Evolutionary conservation across 2,888 invertebrate species (phyloP).

Genomic region (Synergus gifuensis): DNA sequence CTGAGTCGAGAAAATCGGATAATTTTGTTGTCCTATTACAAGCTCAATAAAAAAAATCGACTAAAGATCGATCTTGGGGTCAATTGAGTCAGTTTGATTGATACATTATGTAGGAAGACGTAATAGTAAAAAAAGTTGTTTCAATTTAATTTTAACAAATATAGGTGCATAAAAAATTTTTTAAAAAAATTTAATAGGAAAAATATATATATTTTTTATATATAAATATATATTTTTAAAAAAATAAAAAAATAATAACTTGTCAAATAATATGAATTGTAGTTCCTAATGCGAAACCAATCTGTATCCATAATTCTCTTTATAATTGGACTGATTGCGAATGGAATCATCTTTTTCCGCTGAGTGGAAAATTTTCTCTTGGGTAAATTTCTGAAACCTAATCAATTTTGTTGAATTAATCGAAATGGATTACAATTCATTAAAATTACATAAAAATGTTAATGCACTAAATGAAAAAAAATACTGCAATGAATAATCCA

Average conservation of each 20-base stretch:
- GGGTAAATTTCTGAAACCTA: background rate
- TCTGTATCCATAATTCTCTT: no score
- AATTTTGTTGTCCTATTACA: background rate
- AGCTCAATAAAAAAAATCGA: background rate
- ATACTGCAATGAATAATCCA: background rate
- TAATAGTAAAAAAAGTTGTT: background rate
- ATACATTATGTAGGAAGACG: background rate
- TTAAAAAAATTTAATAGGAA: no score
- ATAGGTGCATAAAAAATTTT: no score
- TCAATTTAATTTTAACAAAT: no score
- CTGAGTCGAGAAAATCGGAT: constrained; percentile 14
- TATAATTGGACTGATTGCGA: no score
- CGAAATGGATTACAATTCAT: background rate
- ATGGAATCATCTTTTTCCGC: background rate
- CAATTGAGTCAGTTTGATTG: background rate
- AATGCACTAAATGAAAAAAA: background rate
- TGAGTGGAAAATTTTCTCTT: background rate
- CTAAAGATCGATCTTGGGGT: background rate
- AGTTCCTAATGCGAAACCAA: no score
- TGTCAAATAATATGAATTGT: no score
- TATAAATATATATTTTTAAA: no score
- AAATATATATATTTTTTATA: no score
- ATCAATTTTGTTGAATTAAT: background rate
- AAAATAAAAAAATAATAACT: no score
- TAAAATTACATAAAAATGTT: background rate